Evolutionary conservation across 2,888 invertebrate species (phyloP), one percentile per base, ranked within the genome.

Genomic region (Bruchidius siliquastri): DNA sequence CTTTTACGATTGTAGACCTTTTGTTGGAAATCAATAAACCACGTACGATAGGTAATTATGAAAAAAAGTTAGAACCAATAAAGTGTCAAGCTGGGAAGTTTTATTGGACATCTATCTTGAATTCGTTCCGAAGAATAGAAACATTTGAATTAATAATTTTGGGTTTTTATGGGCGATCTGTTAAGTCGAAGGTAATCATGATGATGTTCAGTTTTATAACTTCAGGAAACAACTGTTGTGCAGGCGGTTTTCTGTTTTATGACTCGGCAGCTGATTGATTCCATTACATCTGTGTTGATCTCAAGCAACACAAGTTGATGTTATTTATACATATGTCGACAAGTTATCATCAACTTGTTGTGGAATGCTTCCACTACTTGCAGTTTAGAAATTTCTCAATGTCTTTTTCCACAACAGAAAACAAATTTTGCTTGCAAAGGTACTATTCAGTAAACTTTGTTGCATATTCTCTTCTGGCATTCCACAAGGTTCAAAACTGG

Each of bases 1-100:
- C 69, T 73, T 79, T 80, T 78, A 80, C 77, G 78, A 76, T 71
- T 69, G 69, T 32, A 20, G 72, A 71, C 72, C 74, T 76, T 78
- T 79, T 74, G 73, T 75, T 73, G 22, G 73, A 79, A 79, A 78
- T 79, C 80, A 76, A 79, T 80, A 80, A 80, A 79, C 75, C 21
- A 67, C 21, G n/a, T 72, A 72, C 74, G 74, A 71, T 13, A 49
- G 18, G 49, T 49, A 49, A 49, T 49, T 49, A 49, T 49, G 13
- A 13, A 49, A 49, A 49, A 18, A 49, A 49, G 6, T 49, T 49
- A 49, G 49, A 49, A 49, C 49, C 49, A 49, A 49, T 49, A 49
- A 49, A 49, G 10, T 49, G 49, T 49, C 49, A 49, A 49, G 49
- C 49, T 49, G 49, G 18, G 49, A 49, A 49, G 49, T 8, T 49